These are phyloP conservation scores for Pandemis heparana DNA, from an alignment of 2,888 invertebrate genomes.

Conservation along the genomic window DNA sequence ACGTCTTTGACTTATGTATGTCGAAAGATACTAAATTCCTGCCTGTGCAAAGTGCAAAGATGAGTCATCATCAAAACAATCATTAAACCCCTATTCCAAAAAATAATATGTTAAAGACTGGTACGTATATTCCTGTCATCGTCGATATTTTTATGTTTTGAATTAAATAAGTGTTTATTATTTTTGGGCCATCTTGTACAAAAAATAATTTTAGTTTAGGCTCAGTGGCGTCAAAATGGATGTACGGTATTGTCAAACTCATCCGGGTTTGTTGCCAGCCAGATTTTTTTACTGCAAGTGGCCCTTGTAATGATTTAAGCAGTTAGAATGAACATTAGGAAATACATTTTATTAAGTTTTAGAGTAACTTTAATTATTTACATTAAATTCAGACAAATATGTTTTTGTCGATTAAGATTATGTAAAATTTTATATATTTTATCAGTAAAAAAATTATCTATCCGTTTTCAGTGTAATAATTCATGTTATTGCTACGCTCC, in stretches of 20 bases:
- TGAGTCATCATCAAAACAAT: background rate
- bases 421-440: slow-evolving; percentile 10
- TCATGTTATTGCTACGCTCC: background rate
- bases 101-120: slow-evolving; percentile 44
- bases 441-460: background rate
- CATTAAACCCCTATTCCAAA: slow-evolving; percentile 29
- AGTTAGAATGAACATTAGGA: slow-evolving; percentile 23
- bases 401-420: background rate
- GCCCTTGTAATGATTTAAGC: slow-evolving; percentile 15
- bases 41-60: background rate
- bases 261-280: too few relatives aligned
- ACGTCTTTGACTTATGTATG: background rate
- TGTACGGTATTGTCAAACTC: too few relatives aligned
- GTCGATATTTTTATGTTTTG: slow-evolving; percentile 29
- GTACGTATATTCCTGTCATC: slow-evolving; percentile 19
- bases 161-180: slow-evolving; percentile 37
- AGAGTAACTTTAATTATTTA: slow-evolving; percentile 19
- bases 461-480: slow-evolving; percentile 4
- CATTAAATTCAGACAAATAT: background rate
- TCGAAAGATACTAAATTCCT: background rate
- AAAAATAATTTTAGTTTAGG: too few relatives aligned
- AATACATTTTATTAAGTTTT: slow-evolving; percentile 37
- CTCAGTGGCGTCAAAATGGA: too few relatives aligned
- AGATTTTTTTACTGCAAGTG: too few relatives aligned
- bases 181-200: background rate